Conservation (phyloP, 2,797 vertebrate species). For the Peromyscus melanophrys region DNA sequence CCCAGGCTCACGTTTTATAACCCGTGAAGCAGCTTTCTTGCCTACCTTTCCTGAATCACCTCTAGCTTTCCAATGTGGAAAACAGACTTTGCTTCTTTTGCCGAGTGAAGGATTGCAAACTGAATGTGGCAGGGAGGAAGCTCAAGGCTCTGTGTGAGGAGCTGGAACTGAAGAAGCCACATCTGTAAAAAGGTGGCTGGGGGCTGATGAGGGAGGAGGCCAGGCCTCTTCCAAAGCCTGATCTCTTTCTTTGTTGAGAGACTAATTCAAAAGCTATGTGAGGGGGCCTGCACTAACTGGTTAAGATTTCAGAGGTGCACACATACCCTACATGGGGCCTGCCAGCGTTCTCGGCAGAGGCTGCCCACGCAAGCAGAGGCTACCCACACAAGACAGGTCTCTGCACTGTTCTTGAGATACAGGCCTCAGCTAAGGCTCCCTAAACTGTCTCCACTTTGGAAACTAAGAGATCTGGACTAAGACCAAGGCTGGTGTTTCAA, state of each 20-base stretch:
- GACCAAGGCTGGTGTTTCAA: background rate
- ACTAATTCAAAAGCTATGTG: background rate
- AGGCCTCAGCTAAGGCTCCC: background rate
- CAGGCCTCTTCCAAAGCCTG: background rate
- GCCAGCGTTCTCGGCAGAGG: background rate
- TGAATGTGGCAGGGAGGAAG: conserved; percentile 9
- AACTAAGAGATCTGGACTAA: background rate
- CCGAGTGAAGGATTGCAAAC: conserved; percentile 43
- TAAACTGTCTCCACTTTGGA: background rate
- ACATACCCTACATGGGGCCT: background rate
- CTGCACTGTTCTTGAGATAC: background rate
- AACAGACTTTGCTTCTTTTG: conserved; percentile 75
- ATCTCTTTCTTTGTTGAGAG: background rate
- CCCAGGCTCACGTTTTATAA: conserved; percentile 33
- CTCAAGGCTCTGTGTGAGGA: conserved; percentile 5
- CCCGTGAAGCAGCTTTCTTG: conserved; percentile 33
- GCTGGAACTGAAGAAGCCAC: background rate
- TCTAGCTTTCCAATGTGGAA: conserved; percentile 65
- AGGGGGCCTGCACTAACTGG: background rate
- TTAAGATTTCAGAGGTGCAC: background rate
- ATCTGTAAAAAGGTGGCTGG: conserved; percentile 22
- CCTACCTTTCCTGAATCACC: background rate
- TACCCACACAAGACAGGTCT: background rate
- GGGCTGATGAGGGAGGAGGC: background rate
- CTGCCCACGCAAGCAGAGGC: background rate